These are phyloP conservation scores for Anorthoa munda DNA, from an alignment of 2,888 invertebrate species.

Conservation along the genomic window DNA sequence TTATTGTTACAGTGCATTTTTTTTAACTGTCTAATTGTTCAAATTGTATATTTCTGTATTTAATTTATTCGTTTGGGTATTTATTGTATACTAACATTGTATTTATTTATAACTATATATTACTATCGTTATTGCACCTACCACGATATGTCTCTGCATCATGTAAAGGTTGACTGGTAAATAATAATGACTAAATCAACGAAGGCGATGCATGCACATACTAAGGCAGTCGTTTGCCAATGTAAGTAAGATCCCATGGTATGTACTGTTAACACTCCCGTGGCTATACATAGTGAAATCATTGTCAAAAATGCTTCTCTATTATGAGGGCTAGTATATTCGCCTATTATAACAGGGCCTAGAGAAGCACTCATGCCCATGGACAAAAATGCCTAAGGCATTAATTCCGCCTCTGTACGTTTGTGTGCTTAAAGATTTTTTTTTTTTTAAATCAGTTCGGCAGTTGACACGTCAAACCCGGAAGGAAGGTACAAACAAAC, in stretches of 20 bases:
- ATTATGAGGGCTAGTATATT: conserved; percentile 89
- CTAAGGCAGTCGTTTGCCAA: conserved; percentile 89
- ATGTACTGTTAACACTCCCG: conserved; percentile 91
- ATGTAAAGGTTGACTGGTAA: no score
- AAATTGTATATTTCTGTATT: no score
- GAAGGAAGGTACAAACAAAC: no score
- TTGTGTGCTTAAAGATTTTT: no score
- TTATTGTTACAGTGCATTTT: no score
- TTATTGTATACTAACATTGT: no score
- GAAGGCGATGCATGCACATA: conserved; percentile 83
- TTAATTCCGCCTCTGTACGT: no score
- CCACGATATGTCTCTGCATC: no score
- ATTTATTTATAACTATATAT: no score
- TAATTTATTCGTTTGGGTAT: no score
- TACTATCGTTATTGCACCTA: no score
- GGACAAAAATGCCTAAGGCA: conserved; percentile 63
- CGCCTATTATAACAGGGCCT: conserved; percentile 87
- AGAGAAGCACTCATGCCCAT: conserved; percentile 87
- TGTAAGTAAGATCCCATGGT: conserved; percentile 90
- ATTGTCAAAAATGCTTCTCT: conserved; percentile 91
- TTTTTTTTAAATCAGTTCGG: background rate
- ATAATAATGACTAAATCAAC: conserved; percentile 80
- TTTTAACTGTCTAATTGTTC: no score
- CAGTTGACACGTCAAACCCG: background rate
- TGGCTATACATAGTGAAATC: conserved; percentile 89